Evolutionary conservation across 2,888 invertebrate genomes (phyloP), one percentile per base, ranked within the genome.

Genomic region (Polydrusus pterygomalis): DNA sequence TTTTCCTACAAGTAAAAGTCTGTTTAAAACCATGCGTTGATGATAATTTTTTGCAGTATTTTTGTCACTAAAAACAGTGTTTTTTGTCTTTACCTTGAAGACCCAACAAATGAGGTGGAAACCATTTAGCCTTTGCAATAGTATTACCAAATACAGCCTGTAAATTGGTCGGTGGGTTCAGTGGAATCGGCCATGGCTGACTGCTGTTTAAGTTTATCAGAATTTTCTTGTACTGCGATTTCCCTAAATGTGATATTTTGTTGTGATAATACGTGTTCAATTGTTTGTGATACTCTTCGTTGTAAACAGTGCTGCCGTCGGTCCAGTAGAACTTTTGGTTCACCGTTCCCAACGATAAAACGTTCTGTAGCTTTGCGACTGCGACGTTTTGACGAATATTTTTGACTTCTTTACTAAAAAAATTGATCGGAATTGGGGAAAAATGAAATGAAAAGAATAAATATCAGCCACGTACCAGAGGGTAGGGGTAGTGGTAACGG

Each of bases 251-350:
- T 5, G 93, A 92, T 84, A 92, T 94, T 56, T 92, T 91, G 84
- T 95, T 96, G 84, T 96, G 95, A 83, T 93, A 95, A 84, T 94
- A 96, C 83, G 90, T 91, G 79, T 93, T 90, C 67, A 91, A 91
- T 11, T 38, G 70, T 67, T 73, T 88, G 82, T 93, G 94, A 85
- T 94, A 94, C 83, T 95, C 96, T 86, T 97, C 97, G 13, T 92
- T 92, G 58, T 94, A 89, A 78, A 96, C 91, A 83, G 93, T 92
- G 67, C 91, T 89, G 0, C 95, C 95, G 83, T 95, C 94, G 0
- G 95, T 96, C 96, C 96, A 97, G 84, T 95, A 96, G 84, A 96
- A 96, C 11, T 94, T 89, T 8, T 93, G 93, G 83, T 93, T 92
- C 5, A 93, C 93, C 84, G 91, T 92, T 0, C 94, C 93, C 75